These are phyloP conservation scores for Poecilia picta DNA, from an alignment of 2,797 vertebrate genomes.

Conservation along the genomic window DNA sequence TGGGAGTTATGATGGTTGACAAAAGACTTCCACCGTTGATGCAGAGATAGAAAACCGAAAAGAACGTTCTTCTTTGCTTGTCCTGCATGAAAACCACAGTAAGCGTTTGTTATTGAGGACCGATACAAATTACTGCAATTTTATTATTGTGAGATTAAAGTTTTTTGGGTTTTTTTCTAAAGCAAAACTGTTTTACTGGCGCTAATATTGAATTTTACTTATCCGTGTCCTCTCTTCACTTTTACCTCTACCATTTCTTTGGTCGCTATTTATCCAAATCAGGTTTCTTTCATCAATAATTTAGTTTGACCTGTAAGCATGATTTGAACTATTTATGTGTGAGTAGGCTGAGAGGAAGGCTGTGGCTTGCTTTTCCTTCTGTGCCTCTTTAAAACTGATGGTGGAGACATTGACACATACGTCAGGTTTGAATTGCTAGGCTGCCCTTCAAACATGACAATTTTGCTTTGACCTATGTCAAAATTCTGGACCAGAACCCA, in stretches of 20 bases:
- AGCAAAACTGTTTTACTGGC: neutral
- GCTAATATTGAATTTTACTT: neutral
- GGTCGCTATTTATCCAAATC: neutral
- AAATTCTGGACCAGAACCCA: no score
- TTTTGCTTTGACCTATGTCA: neutral
- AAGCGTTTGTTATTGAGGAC: constrained; percentile 2
- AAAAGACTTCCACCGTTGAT: constrained; percentile 95
- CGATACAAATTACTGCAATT: neutral
- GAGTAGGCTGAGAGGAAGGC: neutral
- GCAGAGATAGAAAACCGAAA: constrained; percentile 95
- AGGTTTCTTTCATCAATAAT: neutral
- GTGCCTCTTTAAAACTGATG: neutral
- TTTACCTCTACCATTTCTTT: neutral
- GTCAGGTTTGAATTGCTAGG: neutral
- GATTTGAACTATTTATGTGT: neutral
- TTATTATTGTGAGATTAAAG: neutral
- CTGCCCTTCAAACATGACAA: neutral
- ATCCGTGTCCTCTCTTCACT: neutral
- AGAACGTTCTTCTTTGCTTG: constrained; percentile 89
- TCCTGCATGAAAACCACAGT: constrained; percentile 79
- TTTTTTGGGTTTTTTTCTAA: neutral
- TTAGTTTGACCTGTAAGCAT: neutral
- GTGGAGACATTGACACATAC: neutral
- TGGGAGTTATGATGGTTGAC: constrained; percentile 93
- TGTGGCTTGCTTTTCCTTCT: neutral